phyloP scores from a whole-genome alignment of 1,140 invertebrate genomes.

The Drosophila kepulauana region DNA sequence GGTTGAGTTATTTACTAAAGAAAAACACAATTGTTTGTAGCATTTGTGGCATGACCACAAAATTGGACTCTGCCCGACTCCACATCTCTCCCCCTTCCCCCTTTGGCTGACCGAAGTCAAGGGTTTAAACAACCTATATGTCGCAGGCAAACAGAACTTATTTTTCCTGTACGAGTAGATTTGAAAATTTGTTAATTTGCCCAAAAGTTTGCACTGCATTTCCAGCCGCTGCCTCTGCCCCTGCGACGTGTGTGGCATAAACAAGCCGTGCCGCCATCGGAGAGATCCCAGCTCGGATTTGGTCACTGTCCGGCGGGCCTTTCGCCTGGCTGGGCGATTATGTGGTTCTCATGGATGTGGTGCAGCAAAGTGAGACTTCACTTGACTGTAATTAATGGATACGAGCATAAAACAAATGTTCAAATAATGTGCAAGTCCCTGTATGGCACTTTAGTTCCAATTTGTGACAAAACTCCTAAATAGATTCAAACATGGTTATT shows the following conservation, averaged over 20 bases:
- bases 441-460: not conserved
- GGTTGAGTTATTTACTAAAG: conserved; percentile 75
- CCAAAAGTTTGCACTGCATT: conserved; percentile 77
- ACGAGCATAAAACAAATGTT: conserved; percentile 17
- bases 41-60: conserved; percentile 63
- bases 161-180: conserved; percentile 53
- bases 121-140: conserved; percentile 71
- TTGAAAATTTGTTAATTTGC: conserved; percentile 80
- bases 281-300: conserved; percentile 4
- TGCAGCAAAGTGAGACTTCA: not conserved
- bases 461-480: not conserved
- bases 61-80: conserved; percentile 17
- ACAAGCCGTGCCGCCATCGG: conserved; percentile 19
- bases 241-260: conserved; percentile 72
- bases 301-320: conserved; percentile 1
- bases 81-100: not conserved
- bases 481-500: not conserved
- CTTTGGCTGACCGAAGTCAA: not conserved
- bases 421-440: conserved; percentile 18
- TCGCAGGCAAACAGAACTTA: conserved; percentile 75
- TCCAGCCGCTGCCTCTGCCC: conserved; percentile 3
- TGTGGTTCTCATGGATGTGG: conserved; percentile 24
- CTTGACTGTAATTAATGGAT: conserved; percentile 50
- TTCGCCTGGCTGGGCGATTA: conserved; percentile 33
- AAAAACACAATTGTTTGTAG: conserved; percentile 81